Conservation (phyloP, 2,797 vertebrate genomes). For the Synaphobranchus kaupii region DNA sequence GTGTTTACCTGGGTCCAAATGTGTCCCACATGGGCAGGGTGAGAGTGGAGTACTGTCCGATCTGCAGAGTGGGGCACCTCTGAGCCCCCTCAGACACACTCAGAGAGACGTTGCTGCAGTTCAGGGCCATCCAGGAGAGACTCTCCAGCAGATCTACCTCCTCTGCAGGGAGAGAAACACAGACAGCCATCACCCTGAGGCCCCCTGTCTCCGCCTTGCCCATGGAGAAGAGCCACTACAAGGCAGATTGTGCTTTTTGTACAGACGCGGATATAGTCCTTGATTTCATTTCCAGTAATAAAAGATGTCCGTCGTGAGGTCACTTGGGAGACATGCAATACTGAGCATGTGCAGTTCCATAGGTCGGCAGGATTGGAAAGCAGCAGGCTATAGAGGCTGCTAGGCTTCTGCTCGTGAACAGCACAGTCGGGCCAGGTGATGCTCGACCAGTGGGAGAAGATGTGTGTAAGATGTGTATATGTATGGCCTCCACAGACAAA, state of each 20-base stretch:
- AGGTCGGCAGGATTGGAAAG: neutral
- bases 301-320: neutral
- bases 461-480: neutral
- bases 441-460: neutral
- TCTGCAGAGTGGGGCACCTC: conserved; percentile 66
- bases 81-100: conserved; percentile 52
- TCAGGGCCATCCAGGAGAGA: conserved; percentile 49
- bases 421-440: neutral
- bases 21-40: conserved; percentile 66
- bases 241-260: neutral
- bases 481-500: neutral
- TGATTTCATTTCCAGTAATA: neutral
- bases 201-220: neutral
- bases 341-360: neutral
- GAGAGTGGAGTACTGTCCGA: conserved; percentile 73
- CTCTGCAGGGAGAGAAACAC: conserved; percentile 26
- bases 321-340: neutral
- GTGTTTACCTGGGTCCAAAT: conserved; percentile 72
- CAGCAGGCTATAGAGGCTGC: too few species aligned
- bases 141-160: conserved; percentile 62
- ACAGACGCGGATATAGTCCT: neutral
- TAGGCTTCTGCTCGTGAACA: neutral
- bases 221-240: neutral
- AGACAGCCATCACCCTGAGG: neutral
- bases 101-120: conserved; percentile 65